Evolutionary conservation across 2,888 invertebrate species (phyloP).

Genomic region (Ornithoptera priamus): DNA sequence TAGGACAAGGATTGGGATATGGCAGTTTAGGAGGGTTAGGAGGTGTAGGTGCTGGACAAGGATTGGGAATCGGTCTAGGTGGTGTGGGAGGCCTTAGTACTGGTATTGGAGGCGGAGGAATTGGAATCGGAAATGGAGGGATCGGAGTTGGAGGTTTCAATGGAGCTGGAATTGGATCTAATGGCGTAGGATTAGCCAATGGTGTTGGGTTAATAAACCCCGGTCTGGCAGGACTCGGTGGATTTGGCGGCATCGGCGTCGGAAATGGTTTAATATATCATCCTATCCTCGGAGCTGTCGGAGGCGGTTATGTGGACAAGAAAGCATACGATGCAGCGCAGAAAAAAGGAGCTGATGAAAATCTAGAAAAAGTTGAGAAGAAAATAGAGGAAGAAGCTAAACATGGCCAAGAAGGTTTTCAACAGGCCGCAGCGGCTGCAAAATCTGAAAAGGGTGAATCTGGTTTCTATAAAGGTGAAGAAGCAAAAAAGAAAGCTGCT

Average conservation of each 20-base stretch:
- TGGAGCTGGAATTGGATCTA: slow-evolving; percentile 42
- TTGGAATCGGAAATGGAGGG: slow-evolving; percentile 47
- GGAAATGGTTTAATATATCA: slow-evolving; percentile 63
- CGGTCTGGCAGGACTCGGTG: slow-evolving; percentile 59
- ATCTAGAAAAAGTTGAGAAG: slow-evolving; percentile 76
- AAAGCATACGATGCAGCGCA: slow-evolving; percentile 79
- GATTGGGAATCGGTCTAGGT: slow-evolving; percentile 40
- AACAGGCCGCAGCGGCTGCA: slow-evolving; percentile 76
- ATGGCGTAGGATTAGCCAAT: slow-evolving; percentile 43
- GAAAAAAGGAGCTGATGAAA: slow-evolving; percentile 78
- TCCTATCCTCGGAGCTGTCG: slow-evolving; percentile 59
- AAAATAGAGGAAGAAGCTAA: slow-evolving; percentile 78
- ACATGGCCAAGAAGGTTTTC: slow-evolving; percentile 79
- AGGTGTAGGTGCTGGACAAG: slow-evolving; percentile 43
- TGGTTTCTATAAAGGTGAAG: slow-evolving; percentile 75
- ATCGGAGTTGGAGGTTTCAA: slow-evolving; percentile 48
- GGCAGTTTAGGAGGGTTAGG: slow-evolving; percentile 44
- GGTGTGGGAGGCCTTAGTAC: slow-evolving; percentile 45
- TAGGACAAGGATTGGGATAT: slow-evolving; percentile 43
- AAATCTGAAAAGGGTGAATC: slow-evolving; percentile 78
- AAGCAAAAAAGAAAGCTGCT: slow-evolving; percentile 79
- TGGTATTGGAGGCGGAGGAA: slow-evolving; percentile 43
- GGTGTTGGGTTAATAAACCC: slow-evolving; percentile 56
- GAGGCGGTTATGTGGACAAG: slow-evolving; percentile 77
- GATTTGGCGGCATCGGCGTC: slow-evolving; percentile 49